phyloP scores from a whole-genome alignment of 2,888 invertebrate species.

The Anticlea derivata region DNA sequence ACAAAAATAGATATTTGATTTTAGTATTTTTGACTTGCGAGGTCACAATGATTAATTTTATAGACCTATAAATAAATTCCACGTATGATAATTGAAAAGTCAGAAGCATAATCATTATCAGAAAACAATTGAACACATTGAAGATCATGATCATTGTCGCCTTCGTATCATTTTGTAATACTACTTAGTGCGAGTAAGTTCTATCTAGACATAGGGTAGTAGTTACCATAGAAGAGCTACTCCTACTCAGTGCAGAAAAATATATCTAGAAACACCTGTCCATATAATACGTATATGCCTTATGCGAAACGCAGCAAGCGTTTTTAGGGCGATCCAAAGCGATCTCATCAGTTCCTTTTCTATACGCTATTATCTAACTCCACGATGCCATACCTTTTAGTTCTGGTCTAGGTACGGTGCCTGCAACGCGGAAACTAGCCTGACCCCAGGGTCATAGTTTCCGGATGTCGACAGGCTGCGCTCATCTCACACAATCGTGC shows the following conservation, averaged over 20 bases:
- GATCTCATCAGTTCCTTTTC: not conserved
- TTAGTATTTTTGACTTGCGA: too few relatives aligned
- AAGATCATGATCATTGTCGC: slow-evolving; percentile 5
- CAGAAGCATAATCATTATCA: slow-evolving; percentile 8
- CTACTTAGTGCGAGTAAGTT: too few relatives aligned
- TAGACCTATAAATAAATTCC: not conserved
- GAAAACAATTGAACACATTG: not conserved
- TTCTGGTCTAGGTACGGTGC: slow-evolving; percentile 17
- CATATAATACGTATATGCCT: too few relatives aligned
- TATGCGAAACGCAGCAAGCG: too few relatives aligned
- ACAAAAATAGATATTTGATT: too few relatives aligned
- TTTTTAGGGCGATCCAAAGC: not conserved
- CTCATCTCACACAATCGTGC: slow-evolving; percentile 31
- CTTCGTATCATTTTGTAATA: not conserved
- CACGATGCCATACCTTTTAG: slow-evolving; percentile 10
- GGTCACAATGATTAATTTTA: too few relatives aligned
- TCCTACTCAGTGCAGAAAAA: too few relatives aligned
- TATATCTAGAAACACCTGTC: too few relatives aligned
- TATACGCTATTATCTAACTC: not conserved
- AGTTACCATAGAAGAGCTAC: too few relatives aligned
- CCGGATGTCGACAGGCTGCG: slow-evolving; percentile 32
- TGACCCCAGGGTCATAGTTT: slow-evolving; percentile 32
- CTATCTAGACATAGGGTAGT: too few relatives aligned
- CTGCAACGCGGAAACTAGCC: slow-evolving; percentile 27
- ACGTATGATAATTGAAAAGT: slow-evolving; percentile 4